phyloP scores from a whole-genome alignment of 2,888 invertebrate species.

The Papilio gigon region DNA sequence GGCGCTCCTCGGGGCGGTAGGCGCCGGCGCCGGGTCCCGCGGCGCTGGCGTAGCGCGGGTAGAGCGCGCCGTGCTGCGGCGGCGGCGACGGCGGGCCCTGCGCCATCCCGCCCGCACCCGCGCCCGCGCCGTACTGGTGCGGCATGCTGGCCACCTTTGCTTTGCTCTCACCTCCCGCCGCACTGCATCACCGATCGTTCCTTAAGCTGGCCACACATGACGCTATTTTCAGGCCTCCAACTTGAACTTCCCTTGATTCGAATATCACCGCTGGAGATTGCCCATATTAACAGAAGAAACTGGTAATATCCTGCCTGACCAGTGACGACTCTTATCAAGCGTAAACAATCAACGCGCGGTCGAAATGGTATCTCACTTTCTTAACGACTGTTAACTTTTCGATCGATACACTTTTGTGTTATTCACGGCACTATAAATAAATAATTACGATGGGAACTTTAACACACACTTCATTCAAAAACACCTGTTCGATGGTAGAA shows the following conservation, averaged over 20 bases:
- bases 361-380: constrained; percentile 38
- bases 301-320: constrained; percentile 43
- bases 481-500: constrained; percentile 88
- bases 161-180: constrained; percentile 68
- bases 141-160: constrained; percentile 85
- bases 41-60: constrained; percentile 85
- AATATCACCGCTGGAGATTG: constrained; percentile 46
- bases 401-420: constrained; percentile 79
- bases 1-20: constrained; percentile 90
- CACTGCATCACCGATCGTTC: constrained; percentile 58
- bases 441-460: constrained; percentile 78
- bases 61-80: constrained; percentile 81
- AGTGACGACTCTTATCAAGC: constrained; percentile 51
- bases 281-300: constrained; percentile 44
- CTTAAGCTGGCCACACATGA: constrained; percentile 48
- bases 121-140: constrained; percentile 89
- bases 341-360: constrained; percentile 45
- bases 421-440: constrained; percentile 77
- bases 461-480: constrained; percentile 86
- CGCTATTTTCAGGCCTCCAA: constrained; percentile 51
- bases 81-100: constrained; percentile 90
- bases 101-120: constrained; percentile 84
- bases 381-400: constrained; percentile 43
- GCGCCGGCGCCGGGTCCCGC: constrained; percentile 82
- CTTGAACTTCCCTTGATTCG: constrained; percentile 47